Conservation (phyloP, 1,140 invertebrate genomes). For the Brachionus rotundiformis region DNA sequence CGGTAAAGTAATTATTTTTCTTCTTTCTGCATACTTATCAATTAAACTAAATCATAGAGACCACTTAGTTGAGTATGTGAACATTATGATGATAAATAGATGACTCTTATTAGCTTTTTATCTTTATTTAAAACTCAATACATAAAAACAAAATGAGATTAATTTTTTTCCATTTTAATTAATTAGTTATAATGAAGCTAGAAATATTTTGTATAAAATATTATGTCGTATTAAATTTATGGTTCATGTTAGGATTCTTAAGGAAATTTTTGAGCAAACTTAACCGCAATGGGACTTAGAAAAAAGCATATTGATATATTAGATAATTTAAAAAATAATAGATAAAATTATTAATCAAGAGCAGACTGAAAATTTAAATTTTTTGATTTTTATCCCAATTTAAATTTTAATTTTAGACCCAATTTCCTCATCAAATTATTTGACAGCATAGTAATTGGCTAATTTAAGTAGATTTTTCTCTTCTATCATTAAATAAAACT, state of each 20-base stretch:
- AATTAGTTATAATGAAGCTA: conserved; percentile 4
- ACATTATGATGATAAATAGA: conserved; percentile 31
- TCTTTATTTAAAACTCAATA: conserved; percentile 18
- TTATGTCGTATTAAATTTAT: neutral
- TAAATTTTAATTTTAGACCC: neutral
- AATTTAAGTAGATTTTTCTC: neutral
- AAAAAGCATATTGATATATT: neutral
- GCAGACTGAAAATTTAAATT: neutral
- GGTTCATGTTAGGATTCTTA: neutral
- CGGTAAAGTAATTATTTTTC: conserved; percentile 22
- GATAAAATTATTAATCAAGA: conserved; percentile 1
- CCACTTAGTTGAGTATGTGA: conserved; percentile 18
- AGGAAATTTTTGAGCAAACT: neutral
- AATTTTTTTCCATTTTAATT: conserved; percentile 23
- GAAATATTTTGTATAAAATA: neutral
- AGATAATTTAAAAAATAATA: neutral
- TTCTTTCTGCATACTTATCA: neutral
- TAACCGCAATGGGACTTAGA: neutral
- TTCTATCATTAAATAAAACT: neutral
- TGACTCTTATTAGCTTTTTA: conserved; percentile 18
- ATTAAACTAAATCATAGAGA: conserved; percentile 31
- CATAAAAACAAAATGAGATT: conserved; percentile 10
- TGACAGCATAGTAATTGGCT: neutral
- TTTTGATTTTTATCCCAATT: neutral
- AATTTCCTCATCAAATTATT: conserved; percentile 11